These are phyloP conservation scores for Drosophila prostipennis DNA, from an alignment of 2,888 invertebrate species.

Conservation along the genomic window DNA sequence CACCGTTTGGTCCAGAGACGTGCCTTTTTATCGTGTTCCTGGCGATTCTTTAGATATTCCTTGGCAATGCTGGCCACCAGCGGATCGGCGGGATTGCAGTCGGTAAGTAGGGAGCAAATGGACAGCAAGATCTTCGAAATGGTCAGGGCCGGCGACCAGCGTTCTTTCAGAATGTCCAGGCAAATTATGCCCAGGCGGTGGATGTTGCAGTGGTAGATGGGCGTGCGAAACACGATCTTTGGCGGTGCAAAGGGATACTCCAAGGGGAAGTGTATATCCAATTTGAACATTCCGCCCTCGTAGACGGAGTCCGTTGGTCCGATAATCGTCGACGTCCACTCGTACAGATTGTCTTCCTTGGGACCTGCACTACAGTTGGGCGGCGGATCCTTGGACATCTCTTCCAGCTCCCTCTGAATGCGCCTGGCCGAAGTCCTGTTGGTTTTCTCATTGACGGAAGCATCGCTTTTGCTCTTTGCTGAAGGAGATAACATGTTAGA, in stretches of 20 bases:
- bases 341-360: conserved; percentile 98
- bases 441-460: too few relatives aligned
- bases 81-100: conserved; percentile 99
- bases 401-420: conserved; percentile 98
- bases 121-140: conserved; percentile 98
- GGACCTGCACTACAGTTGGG: conserved; percentile 99
- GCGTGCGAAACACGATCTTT: conserved; percentile 96
- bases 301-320: conserved; percentile 99
- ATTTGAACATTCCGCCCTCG: conserved; percentile 98
- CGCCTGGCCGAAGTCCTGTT: conserved; percentile 95
- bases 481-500: background rate
- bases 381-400: conserved; percentile 98
- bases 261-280: conserved; percentile 98
- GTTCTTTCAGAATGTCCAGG: conserved; percentile 98
- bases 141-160: conserved; percentile 99
- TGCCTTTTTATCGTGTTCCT: conserved; percentile 98
- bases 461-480: too few relatives aligned
- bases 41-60: conserved; percentile 98
- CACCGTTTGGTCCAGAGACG: conserved; percentile 99
- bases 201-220: conserved; percentile 99
- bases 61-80: conserved; percentile 99
- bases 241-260: conserved; percentile 99
- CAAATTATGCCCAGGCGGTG: conserved; percentile 99
- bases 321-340: conserved; percentile 98
- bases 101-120: conserved; percentile 98